Evolutionary conservation across 2,113 vertebrate genomes (phyloP).

Genomic region (Formicarius rufipectus): DNA sequence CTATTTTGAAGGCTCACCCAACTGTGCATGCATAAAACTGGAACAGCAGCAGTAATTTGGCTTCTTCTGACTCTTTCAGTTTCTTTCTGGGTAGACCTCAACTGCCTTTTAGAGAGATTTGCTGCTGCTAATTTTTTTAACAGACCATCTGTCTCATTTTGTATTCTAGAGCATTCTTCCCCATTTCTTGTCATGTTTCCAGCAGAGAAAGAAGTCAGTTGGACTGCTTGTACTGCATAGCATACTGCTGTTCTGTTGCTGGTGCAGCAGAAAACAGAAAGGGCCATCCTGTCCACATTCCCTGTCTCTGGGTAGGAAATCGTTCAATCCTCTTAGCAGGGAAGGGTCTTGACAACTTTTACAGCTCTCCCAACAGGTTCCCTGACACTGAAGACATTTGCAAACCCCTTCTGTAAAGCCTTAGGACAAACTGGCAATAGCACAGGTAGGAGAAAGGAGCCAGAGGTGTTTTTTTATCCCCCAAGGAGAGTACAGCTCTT

Average conservation of each 20-base stretch:
- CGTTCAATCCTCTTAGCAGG: neutral
- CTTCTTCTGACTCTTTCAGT: neutral
- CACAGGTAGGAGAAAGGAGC: neutral
- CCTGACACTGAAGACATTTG: neutral
- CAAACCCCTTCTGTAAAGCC: neutral
- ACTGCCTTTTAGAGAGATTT: neutral
- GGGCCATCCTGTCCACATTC: rapidly evolving
- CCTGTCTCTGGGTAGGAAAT: neutral
- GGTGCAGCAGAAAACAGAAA: neutral
- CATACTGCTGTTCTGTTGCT: neutral
- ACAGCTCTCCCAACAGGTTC: neutral
- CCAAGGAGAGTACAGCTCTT: neutral
- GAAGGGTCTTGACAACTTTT: neutral
- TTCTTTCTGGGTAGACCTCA: neutral
- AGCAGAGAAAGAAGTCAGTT: slow-evolving; percentile 9
- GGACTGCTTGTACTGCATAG: neutral
- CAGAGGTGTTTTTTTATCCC: rapidly evolving
- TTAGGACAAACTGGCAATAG: neutral
- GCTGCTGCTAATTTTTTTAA: neutral
- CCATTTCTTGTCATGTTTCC: neutral
- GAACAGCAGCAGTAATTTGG: slow-evolving; percentile 1
- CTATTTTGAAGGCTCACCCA: neutral
- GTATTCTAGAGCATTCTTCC: slow-evolving; percentile 10
- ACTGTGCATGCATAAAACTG: neutral
- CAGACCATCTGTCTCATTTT: slow-evolving; percentile 12